Conservation (phyloP, 2,113 vertebrate species). For the Brachyhypopomus gauderio region DNA sequence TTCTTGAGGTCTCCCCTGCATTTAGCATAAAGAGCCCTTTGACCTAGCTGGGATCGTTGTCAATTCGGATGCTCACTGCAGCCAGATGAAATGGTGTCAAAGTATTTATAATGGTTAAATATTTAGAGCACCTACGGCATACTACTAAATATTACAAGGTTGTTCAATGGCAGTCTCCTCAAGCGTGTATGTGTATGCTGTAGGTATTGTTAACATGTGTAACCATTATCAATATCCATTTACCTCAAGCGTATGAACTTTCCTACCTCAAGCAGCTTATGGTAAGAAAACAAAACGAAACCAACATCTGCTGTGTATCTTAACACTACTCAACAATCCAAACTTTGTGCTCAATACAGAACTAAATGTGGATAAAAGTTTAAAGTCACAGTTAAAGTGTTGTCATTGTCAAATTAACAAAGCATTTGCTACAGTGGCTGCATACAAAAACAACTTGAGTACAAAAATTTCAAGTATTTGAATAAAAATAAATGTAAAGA, state of each 20-base stretch:
- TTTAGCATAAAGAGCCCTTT: conserved; percentile 4
- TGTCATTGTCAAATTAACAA: no score
- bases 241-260: conserved; percentile 1
- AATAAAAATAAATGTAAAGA: neutral
- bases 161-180: neutral
- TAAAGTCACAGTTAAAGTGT: no score
- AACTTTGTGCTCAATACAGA: neutral
- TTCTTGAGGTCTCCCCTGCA: neutral
- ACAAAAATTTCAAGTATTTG: neutral
- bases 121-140: no score
- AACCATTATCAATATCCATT: neutral
- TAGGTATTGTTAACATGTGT: neutral
- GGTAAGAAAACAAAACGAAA: neutral
- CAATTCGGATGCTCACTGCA: neutral
- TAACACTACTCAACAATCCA: neutral
- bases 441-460: neutral
- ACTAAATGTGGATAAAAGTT: neutral
- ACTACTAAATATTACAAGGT: no score
- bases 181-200: neutral
- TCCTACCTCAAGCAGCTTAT: neutral
- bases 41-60: neutral
- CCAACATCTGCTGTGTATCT: neutral
- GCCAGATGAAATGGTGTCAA: neutral
- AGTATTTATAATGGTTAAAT: no score
- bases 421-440: no score